Percentiles rank a stretch among this genome's conserved stretches.
Evolutionary conservation across 2,113 vertebrate species (phyloP).

Genomic region (Clarias magur): DNA sequence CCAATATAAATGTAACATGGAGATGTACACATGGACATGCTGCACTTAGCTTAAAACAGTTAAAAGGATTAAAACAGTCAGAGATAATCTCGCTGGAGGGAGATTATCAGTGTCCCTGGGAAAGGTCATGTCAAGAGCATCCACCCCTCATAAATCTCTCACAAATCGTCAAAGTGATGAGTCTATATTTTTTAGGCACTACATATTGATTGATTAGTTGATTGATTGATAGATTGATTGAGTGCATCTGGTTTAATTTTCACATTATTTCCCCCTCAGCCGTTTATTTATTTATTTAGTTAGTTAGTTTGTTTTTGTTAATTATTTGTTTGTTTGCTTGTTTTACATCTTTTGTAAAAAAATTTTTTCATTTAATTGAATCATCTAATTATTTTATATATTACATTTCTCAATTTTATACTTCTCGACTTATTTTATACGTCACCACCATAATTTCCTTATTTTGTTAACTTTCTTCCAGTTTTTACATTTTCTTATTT

Average conservation of each 20-base stretch:
- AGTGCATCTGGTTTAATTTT: neutral
- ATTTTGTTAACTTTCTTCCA: neutral
- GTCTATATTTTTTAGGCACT: neutral
- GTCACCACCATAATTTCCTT: too few species aligned
- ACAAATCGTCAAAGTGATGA: neutral
- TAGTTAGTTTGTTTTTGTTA: too few species aligned
- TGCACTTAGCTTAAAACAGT: neutral
- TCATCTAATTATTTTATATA: too few species aligned
- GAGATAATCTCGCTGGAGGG: neutral
- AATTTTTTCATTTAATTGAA: too few species aligned
- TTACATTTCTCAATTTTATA: too few species aligned
- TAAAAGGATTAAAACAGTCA: slow-evolving; percentile 13
- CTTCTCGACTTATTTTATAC: too few species aligned
- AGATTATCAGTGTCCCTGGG: neutral
- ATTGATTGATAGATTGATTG: too few species aligned
- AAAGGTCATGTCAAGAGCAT: neutral
- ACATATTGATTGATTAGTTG: too few species aligned
- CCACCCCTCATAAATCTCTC: too few species aligned
- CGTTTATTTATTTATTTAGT: neutral
- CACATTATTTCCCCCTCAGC: too few species aligned
- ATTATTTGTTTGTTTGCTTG: too few species aligned
- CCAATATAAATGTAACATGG: neutral
- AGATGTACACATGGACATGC: neutral
- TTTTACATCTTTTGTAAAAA: too few species aligned
- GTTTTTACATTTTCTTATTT: neutral